Conservation (phyloP, 2,113 vertebrate species). For the Suricata suricatta region DNA sequence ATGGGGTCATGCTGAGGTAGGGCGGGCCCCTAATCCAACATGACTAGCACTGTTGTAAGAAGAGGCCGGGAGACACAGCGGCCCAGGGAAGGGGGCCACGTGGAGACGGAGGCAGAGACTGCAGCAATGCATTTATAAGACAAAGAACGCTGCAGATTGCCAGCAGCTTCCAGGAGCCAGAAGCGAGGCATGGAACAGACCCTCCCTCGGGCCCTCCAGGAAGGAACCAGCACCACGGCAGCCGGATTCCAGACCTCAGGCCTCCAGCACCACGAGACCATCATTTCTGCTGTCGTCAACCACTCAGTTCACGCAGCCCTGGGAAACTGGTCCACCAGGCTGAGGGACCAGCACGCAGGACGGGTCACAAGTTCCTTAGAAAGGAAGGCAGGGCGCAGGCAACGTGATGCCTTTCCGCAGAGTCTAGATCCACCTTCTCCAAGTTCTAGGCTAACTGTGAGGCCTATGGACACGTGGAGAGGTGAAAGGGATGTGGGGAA, state of each 20-base stretch:
- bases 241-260: neutral
- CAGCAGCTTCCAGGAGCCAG: neutral
- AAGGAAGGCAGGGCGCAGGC: neutral
- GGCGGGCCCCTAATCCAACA: neutral
- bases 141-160: neutral
- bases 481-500: neutral
- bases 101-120: too few relatives aligned
- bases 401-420: neutral
- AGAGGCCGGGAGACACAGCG: neutral
- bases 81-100: neutral
- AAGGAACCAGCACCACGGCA: neutral
- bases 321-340: rapidly evolving
- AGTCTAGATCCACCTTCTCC: neutral
- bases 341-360: rapidly evolving
- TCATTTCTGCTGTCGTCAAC: neutral
- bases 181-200: rapidly evolving
- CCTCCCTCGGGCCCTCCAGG: neutral
- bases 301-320: neutral
- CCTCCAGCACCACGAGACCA: neutral
- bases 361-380: neutral
- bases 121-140: neutral
- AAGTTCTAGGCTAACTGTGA: neutral
- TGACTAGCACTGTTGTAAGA: neutral
- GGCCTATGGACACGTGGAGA: neutral
- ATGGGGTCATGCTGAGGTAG: neutral